Conservation (phyloP, 2,113 vertebrate species). For the Blennius ocellaris region DNA sequence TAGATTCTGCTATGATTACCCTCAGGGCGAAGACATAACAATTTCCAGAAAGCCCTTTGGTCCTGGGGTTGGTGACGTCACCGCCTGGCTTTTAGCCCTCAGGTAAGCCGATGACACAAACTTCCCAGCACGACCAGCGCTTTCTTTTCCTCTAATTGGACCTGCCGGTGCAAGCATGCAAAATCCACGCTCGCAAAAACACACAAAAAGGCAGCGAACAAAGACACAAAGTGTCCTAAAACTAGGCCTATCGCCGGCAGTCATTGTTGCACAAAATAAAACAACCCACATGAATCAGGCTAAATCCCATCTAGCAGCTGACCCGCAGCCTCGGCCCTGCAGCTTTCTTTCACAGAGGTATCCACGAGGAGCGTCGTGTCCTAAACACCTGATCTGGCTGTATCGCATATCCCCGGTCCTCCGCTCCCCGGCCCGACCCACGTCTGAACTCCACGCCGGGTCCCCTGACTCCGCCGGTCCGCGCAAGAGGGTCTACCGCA, state of each 20-base stretch:
- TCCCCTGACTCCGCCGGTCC: conserved; percentile 47
- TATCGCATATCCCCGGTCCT: conserved; percentile 45
- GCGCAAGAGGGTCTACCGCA: conserved; percentile 55
- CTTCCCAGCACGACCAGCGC: conserved; percentile 37
- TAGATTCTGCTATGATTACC: conserved; percentile 65
- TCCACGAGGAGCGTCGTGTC: conserved; percentile 40
- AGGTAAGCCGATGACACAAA: conserved; percentile 64
- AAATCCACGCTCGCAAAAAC: conserved; percentile 51
- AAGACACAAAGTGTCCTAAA: conserved; percentile 48
- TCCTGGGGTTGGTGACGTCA: conserved; percentile 48
- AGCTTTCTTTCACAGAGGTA: conserved; percentile 46
- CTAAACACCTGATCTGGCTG: conserved; percentile 61
- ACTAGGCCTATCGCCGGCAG: conserved; percentile 28
- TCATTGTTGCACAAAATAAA: conserved; percentile 42
- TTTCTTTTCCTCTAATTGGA: conserved; percentile 52
- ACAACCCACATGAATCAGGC: conserved; percentile 45
- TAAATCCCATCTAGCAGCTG: conserved; percentile 53
- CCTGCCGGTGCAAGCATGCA: conserved; percentile 52
- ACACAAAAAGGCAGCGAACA: conserved; percentile 36
- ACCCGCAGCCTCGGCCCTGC: conserved; percentile 55
- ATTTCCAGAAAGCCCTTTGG: conserved; percentile 57
- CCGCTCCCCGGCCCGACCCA: conserved; percentile 48
- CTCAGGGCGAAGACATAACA: conserved; percentile 72
- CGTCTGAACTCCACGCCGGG: conserved; percentile 54
- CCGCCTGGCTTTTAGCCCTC: conserved; percentile 47